Evolutionary conservation across 1,140 invertebrate species (phyloP).

Genomic region (Drosophila teissieri): DNA sequence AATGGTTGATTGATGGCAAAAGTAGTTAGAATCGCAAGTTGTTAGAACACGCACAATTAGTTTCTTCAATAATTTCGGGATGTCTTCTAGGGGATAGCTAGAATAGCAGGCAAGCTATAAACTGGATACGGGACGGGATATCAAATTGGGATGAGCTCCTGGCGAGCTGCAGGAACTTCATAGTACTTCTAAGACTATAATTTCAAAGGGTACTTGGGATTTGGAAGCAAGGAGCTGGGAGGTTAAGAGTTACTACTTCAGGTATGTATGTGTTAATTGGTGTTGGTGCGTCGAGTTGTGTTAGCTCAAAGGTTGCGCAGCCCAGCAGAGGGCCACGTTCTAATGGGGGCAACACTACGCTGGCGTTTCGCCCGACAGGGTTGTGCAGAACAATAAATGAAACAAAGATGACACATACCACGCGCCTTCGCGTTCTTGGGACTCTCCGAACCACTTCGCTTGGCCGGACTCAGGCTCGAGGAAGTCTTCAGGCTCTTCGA

Average conservation of each 20-base stretch:
- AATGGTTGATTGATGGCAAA: conserved; percentile 40
- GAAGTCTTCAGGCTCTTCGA: conserved; percentile 94
- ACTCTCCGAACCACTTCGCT: conserved; percentile 92
- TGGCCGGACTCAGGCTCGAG: conserved; percentile 92
- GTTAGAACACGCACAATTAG: conserved; percentile 38
- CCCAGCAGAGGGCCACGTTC: no score
- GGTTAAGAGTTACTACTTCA: neutral
- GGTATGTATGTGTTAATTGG: neutral
- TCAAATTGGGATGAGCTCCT: neutral
- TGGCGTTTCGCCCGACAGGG: neutral
- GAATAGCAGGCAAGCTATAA: neutral
- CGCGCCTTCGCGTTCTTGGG: conserved; percentile 81
- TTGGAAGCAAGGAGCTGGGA: neutral
- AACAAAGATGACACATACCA: conserved; percentile 55
- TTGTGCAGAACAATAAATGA: neutral
- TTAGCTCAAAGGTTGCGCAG: neutral
- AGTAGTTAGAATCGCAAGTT: conserved; percentile 48
- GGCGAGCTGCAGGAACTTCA: neutral
- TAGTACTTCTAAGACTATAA: no score
- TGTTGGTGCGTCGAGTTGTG: neutral
- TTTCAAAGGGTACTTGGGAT: neutral
- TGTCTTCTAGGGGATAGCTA: neutral
- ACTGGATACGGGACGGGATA: neutral
- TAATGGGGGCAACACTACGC: conserved; percentile 18
- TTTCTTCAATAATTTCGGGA: conserved; percentile 4